These are phyloP conservation scores for Drosophila sturtevanti DNA, from an alignment of 1,140 invertebrate species.

Conservation along the genomic window DNA sequence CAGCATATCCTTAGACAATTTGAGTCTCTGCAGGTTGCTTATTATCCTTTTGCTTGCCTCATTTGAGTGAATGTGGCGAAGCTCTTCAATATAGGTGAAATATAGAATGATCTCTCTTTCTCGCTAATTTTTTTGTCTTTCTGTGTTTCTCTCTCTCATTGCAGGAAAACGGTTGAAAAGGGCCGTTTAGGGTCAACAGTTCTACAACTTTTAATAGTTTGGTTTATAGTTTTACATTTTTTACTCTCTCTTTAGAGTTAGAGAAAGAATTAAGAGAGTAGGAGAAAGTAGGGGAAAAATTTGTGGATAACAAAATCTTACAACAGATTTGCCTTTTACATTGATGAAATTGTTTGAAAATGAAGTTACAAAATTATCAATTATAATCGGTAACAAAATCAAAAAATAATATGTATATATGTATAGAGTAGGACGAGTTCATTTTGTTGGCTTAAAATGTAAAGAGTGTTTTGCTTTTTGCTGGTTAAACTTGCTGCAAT, in stretches of 20 bases:
- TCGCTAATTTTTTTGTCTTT: background rate
- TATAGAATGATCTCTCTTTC: background rate
- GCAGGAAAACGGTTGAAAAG: slow-evolving; percentile 35
- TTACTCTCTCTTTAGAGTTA: background rate
- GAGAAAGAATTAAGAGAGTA: slow-evolving; percentile 31
- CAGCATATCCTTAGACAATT: slow-evolving; percentile 76
- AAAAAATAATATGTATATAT: background rate
- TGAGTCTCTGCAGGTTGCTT: slow-evolving; percentile 74
- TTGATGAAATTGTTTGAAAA: slow-evolving; percentile 49
- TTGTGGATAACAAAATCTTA: slow-evolving; percentile 57
- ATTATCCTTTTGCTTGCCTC: background rate
- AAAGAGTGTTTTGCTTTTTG: slow-evolving; percentile 27
- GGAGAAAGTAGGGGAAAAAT: slow-evolving; percentile 9
- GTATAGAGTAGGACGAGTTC: slow-evolving; percentile 55
- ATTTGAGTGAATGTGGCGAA: slow-evolving; percentile 9
- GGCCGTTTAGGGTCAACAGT: slow-evolving; percentile 20
- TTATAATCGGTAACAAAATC: slow-evolving; percentile 65
- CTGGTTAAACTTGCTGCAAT: slow-evolving; percentile 10
- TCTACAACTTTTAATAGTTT: background rate
- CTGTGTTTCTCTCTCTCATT: slow-evolving; percentile 13
- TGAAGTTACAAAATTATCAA: slow-evolving; percentile 53
- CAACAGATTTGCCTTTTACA: slow-evolving; percentile 64
- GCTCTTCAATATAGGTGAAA: background rate
- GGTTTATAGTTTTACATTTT: background rate
- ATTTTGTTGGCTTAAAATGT: slow-evolving; percentile 56